Conservation (phyloP, 2,888 invertebrate species). For the Chironomus riparius region DNA sequence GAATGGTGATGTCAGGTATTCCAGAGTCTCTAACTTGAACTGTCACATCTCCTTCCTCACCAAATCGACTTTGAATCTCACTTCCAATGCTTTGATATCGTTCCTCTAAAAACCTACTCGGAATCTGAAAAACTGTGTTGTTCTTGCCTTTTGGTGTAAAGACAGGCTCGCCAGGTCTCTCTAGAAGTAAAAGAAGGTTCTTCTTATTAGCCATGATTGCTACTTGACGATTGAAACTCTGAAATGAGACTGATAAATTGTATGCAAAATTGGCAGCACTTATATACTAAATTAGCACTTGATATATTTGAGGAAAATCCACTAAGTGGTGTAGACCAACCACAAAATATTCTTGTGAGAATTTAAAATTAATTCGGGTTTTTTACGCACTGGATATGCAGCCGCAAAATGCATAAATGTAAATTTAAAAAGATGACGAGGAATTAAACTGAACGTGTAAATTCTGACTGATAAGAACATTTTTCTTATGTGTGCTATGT, state of each 20-base stretch:
- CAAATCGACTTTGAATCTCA: constrained; percentile 51
- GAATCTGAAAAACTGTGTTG: constrained; percentile 53
- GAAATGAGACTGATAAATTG: not conserved
- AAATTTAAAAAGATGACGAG: not conserved
- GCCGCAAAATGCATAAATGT: not conserved
- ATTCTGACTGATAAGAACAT: not conserved
- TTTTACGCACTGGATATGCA: not conserved
- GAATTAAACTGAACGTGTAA: not conserved
- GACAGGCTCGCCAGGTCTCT: constrained; percentile 66
- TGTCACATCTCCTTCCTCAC: constrained; percentile 34
- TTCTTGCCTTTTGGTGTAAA: constrained; percentile 65
- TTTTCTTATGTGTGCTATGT: not conserved
- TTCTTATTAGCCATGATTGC: constrained; percentile 38
- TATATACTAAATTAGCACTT: not conserved
- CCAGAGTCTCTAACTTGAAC: no score
- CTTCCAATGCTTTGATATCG: constrained; percentile 45
- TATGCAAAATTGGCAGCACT: not conserved
- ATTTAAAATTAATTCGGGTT: not conserved
- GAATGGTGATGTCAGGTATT: not conserved
- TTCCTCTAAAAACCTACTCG: constrained; percentile 51
- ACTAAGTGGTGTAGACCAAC: not conserved
- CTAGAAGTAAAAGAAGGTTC: constrained; percentile 58
- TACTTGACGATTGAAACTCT: not conserved
- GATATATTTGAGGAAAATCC: not conserved
- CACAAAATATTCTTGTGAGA: not conserved